Evolutionary conservation across 2,113 vertebrate genomes (phyloP), one percentile per base, ranked within the genome.

Genomic region (Melanostigma gelatinosum): DNA sequence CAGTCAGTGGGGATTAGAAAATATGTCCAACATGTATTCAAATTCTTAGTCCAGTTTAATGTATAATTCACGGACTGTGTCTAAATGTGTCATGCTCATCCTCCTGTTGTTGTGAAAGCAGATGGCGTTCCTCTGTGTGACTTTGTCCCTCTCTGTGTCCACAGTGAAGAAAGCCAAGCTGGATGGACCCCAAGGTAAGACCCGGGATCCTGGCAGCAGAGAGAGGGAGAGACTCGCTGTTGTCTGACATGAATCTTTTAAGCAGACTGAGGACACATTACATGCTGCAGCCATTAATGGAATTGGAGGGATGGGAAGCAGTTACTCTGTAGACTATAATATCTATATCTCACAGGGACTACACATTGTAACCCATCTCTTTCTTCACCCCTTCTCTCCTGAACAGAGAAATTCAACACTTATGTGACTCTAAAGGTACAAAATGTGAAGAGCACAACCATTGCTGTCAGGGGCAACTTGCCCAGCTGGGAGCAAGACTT

Each of bases 401-500:
- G 52, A 10, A 62, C 95, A 99, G 98, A 99, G 87, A 99, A 98
- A 82, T 99, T 99, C 92, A 99, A 99, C 94, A 97, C 98, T 0
- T 99, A 99, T 11, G 98, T 99, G 93, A 98, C 97, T n/a, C 94
- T 99, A 86, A 99, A 99, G 87, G 98, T 99, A 38, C 98, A 99
- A 93, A 99, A 99, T 97, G 97, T 99, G 89, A 99, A 99, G 95
- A 99, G 98, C 93, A 99, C 98, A 6, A 99, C 97, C 38, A 97
- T 99, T 0, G 96, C 98, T 0, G 98, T 99, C 72, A 94, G 97
- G 42, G 98, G 98, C 85, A 97, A 95, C 93, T 90, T 97, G 94
- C 98, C 98, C 61, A 96, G 97, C 94, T 99, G 98, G 98, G 98
- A 99, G 88, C 98, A 99, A 85, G 98, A 99, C 91, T 99, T 99